These are phyloP conservation scores for Isaurus tuberculatus DNA, from an alignment of 92 coral and sea anemone species.

Conservation along the genomic window DNA sequence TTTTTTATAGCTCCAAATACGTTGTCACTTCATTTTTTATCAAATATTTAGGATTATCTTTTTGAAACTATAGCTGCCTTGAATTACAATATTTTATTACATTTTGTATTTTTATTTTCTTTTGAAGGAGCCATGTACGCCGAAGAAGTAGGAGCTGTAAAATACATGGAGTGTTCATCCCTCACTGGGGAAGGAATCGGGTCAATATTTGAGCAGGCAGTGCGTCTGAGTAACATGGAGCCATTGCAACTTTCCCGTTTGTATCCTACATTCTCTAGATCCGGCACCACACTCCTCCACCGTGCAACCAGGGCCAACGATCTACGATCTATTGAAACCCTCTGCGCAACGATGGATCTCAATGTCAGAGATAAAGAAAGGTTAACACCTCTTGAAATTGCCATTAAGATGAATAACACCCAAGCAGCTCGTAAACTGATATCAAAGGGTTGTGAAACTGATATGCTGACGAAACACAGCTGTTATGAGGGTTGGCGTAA, in stretches of 20 bases:
- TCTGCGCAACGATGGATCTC: constrained; percentile 74
- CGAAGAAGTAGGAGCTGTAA: constrained; percentile 79
- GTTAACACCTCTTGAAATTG: constrained; percentile 70
- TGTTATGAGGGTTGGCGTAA: constrained; percentile 67
- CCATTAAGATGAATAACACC: constrained; percentile 58
- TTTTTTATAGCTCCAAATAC: no score
- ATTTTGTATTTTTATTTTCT: not conserved
- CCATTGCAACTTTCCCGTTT: constrained; percentile 74
- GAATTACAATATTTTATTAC: not conserved
- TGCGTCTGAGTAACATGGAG: constrained; percentile 80
- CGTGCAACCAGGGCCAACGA: constrained; percentile 81
- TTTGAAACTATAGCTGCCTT: no score
- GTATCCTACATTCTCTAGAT: constrained; percentile 71
- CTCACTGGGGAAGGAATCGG: constrained; percentile 62
- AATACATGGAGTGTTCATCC: constrained; percentile 84
- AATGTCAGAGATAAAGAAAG: constrained; percentile 74
- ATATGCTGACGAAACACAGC: constrained; percentile 34
- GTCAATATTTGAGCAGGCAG: constrained; percentile 69
- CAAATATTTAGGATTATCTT: no score
- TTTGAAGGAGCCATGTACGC: constrained; percentile 73
- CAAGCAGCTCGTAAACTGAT: constrained; percentile 69
- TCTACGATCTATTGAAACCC: constrained; percentile 73
- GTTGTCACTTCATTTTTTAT: no score
- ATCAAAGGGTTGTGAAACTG: constrained; percentile 72
- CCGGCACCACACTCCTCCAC: constrained; percentile 80